Base-by-base conservation (phyloP, 2,888 invertebrate genomes). In the Drepanosiphum platanoidis region DNA sequence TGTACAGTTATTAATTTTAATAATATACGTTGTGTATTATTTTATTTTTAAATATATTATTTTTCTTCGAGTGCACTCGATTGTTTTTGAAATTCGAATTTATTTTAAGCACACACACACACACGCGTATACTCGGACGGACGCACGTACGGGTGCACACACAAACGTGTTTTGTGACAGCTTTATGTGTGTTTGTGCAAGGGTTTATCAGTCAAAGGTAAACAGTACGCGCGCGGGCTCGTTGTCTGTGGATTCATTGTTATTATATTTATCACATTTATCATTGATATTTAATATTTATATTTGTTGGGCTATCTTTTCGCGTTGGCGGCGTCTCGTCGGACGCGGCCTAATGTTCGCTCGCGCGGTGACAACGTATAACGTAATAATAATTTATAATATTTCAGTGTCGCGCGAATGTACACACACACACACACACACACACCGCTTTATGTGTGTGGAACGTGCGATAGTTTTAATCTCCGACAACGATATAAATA, bases 391-490 rank as follows among this genome's bases (percentile, higher is more conserved):
- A 27, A 34, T 34, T 34, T 71, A 71, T 42, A 27, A 74, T 74
- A 32, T 46, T 46, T 74, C 46, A 22, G 46, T 74, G 30, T 46
- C 9, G 46, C 30, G n/a, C 34, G n/a, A n/a, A n/a, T 7, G 36
- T 71, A 36, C 36, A 71, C 71, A 39, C 27, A 27, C 15, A 13
- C n/a, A 27, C 15, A 66, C 27, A 27, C 11, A 11, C 36, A n/a
- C 34, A 39, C 34, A 34, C n/a, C 27, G 11, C 36, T 70, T n/a
- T 9, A 39, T 9, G 22, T 9, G 0, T 22, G 27, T 32, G 46
- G 30, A 74, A 46, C 46, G 46, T 74, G 74, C 52, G 46, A 30
- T 52, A 32, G 74, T 74, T 52, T 32, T 52, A 52, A 74, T 74
- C 74, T 32, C 32, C 74, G 74, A 52, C 74, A 13, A 32, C 32